Base-by-base conservation (phyloP, 2,797 vertebrate genomes). In the Cyprinodon diabolis region DNA sequence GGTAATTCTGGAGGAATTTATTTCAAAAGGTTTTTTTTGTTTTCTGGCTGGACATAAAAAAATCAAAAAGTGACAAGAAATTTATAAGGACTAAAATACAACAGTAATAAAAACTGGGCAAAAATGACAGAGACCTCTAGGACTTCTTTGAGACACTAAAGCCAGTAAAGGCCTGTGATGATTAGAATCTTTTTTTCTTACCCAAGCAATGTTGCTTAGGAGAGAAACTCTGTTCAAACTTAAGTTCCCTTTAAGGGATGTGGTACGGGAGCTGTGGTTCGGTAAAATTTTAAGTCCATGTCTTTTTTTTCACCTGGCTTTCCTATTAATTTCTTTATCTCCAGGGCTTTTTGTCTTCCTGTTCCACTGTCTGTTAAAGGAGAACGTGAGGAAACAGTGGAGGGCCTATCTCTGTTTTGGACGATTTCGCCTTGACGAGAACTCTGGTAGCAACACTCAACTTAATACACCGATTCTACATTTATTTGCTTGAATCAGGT, bases 321-420 rank as follows among this genome's bases (percentile, higher is more conserved):
- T 21, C 35, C 9, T 21, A 62, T 40, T 19, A 19, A 56, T 74
- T 7, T 76, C 49, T 71, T n/a, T 75, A 37, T 82, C 30, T 91
- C 0, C 82, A 95, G 94, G 95, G 47, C 87, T 95, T 78, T 94
- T 95, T 57, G 92, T 95, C 75, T 94, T 95, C 56, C n/a, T 94
- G 71, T 95, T 95, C 68, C 93, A 94, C 87, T 95, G 94, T 75
- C 85, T 95, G 70, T 94, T 94, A 93, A 94, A 93, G 87, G 93
- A 95, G 74, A 95, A 94, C 0, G 94, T 94, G 19, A 90, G 92
- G 37, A 94, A 90, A 65, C 92, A 95, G 75, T 94, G 92, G 91
- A 92, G 93, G 86, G 83, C 91, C 60, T 90, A 95, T 58, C 90
- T 94, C 68, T 94, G 93, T 77, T 86, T 92, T 8, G 93, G 95